phyloP scores from a whole-genome alignment of 2,797 vertebrate genomes.

The Lepus oiostolus region DNA sequence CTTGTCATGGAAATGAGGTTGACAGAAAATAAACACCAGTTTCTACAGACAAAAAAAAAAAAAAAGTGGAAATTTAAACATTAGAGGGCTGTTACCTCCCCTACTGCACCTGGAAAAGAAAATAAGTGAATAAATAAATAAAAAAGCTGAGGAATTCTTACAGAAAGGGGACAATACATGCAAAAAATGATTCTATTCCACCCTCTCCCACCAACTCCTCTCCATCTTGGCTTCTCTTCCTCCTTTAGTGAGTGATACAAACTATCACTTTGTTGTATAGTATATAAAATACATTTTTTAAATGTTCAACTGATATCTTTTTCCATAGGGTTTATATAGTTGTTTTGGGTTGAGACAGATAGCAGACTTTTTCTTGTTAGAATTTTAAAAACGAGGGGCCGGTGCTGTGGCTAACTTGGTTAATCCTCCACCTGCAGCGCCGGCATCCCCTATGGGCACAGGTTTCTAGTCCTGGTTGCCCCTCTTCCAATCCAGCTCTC shows the following conservation, averaged over 20 bases:
- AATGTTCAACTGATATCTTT: background rate
- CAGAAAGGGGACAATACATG: background rate
- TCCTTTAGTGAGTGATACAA: background rate
- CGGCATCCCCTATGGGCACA: too few relatives aligned
- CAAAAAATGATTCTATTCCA: background rate
- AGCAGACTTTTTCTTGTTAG: background rate
- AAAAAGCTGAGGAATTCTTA: background rate
- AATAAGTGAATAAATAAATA: too few relatives aligned
- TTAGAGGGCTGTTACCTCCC: background rate
- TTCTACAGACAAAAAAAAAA: too few relatives aligned
- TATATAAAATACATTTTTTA: background rate
- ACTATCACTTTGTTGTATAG: background rate
- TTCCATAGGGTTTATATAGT: background rate
- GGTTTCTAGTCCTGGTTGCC: too few relatives aligned
- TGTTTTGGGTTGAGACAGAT: background rate
- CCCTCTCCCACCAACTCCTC: background rate
- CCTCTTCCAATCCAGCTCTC: too few relatives aligned
- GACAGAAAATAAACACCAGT: too few relatives aligned
- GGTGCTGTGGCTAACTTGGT: too few relatives aligned
- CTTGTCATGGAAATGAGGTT: too few relatives aligned
- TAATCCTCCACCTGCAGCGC: too few relatives aligned
- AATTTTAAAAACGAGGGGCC: background rate
- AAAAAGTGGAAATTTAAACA: background rate
- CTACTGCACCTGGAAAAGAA: fast-evolving
- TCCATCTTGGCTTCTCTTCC: background rate